Evolutionary conservation across 1,140 invertebrate species (phyloP).

Genomic region (Drosophila azteca): DNA sequence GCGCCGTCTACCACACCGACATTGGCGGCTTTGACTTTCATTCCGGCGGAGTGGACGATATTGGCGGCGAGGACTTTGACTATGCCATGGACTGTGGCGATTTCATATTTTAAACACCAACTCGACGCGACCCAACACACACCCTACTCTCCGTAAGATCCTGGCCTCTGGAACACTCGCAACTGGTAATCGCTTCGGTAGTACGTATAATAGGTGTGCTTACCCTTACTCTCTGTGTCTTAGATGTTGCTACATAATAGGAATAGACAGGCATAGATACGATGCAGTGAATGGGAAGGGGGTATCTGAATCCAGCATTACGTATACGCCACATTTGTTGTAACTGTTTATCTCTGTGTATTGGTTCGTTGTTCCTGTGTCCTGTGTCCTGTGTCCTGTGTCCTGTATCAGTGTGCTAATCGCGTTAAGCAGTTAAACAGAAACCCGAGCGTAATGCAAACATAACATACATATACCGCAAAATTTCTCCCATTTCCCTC

Average conservation of each 20-base stretch:
- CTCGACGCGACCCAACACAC: constrained; percentile 1
- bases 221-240: constrained; percentile 27
- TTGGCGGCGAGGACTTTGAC: constrained; percentile 86
- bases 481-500: neutral
- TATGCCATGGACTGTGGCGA: constrained; percentile 87
- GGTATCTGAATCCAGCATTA: constrained; percentile 1
- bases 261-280: neutral
- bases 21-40: constrained; percentile 85
- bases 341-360: constrained; percentile 3
- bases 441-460: neutral
- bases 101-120: constrained; percentile 86
- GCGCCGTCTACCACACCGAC: constrained; percentile 86
- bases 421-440: constrained; percentile 29
- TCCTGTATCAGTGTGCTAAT: constrained; percentile 1
- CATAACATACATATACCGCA: neutral
- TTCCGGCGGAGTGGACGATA: constrained; percentile 84
- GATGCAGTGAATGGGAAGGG: no score
- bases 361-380: constrained; percentile 2
- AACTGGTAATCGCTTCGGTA: constrained; percentile 40
- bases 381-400: constrained; percentile 9
- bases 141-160: constrained; percentile 5
- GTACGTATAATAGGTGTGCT: constrained; percentile 5
- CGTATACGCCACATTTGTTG: constrained; percentile 43
- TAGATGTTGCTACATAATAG: constrained; percentile 30
- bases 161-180: constrained; percentile 3